Base-by-base conservation (phyloP, 2,797 vertebrate species). In the Acanthopagrus latus region DNA sequence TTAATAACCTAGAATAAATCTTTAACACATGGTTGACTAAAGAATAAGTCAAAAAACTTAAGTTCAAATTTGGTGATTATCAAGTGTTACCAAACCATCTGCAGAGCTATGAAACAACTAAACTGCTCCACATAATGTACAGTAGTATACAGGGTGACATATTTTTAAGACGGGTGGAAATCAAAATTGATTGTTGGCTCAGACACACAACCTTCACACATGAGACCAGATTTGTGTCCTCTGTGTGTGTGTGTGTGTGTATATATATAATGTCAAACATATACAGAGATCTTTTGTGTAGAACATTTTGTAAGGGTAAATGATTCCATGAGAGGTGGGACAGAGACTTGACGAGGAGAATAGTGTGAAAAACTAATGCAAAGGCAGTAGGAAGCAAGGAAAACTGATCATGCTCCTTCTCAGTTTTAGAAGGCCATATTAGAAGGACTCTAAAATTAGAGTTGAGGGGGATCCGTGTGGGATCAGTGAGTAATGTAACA, bases 251-350 rank as follows among this genome's bases (percentile, higher is more conserved):
- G 27, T 27, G 27, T 27, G 27, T 27, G 27, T 27, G 3, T 27
- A 27, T 27, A 27, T 27, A 4, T 27, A 25, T 25, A 25, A 25
- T 3, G 79, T 74, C 67, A 76, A 21, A 85, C 52, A 79, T 81
- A 58, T 67, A 52, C 65, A 21, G 60, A 38, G 18, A n/a, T 60
- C 23, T 64, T 65, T 62, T 67, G 17, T 55, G 17, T 47, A 17
- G 23, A 51, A 52, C 48, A 70, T 29, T 52, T 46, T 50, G 62
- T 50, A 43, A 69, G 77, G 69, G 41, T 71, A 76, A 57, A 54
- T 44, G 25, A 79, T 18, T 67, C 25, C 55, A 27, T 23, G 55
- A 69, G 43, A 67, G 17, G 57, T 65, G 11, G 48, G 47, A 63
- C 33, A 18, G 33, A 25, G 17, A 57, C 20, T 21, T 21, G 29